phyloP scores from a whole-genome alignment of 2,888 invertebrate genomes.

The Beris morrisii region DNA sequence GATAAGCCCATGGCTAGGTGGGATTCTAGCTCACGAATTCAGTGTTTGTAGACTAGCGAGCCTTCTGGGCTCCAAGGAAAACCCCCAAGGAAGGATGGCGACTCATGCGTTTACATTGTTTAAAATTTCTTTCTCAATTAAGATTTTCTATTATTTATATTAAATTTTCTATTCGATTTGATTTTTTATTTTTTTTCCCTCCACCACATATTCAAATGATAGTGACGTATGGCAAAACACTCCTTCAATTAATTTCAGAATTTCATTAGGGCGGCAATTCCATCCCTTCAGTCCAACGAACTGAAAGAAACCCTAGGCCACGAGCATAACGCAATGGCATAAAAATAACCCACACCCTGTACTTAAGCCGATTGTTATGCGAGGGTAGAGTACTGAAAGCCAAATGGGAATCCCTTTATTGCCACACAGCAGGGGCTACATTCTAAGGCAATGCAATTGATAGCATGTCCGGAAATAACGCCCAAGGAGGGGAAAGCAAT shows the following conservation, averaged over 20 bases:
- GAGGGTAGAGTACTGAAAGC: constrained; percentile 24
- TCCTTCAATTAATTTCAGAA: constrained; percentile 29
- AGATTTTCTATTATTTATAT: too few species aligned
- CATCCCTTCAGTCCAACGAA: constrained; percentile 1
- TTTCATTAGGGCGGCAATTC: constrained; percentile 15
- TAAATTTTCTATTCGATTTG: too few species aligned
- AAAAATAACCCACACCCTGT: constrained; percentile 17
- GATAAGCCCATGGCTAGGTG: too few species aligned
- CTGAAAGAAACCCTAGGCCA: neutral
- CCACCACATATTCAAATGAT: too few species aligned
- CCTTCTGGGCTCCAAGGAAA: too few species aligned
- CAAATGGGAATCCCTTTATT: constrained; percentile 27
- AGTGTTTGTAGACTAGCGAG: too few species aligned
- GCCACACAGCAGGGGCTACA: constrained; percentile 13
- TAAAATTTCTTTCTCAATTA: too few species aligned
- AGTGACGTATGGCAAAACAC: neutral
- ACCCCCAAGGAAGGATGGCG: too few species aligned
- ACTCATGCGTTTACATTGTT: too few species aligned
- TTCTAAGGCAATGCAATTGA: constrained; percentile 26
- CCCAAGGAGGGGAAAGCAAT: constrained; percentile 19
- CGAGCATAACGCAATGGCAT: neutral
- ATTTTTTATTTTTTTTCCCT: too few species aligned
- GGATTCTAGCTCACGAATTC: too few species aligned
- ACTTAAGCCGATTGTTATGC: neutral
- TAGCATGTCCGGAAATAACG: constrained; percentile 32